A percentile compares a stretch with the other conserved stretches of the same genome.
phyloP scores from a whole-genome alignment of 2,888 invertebrate genomes.

The Alentia gelatinosa region DNA sequence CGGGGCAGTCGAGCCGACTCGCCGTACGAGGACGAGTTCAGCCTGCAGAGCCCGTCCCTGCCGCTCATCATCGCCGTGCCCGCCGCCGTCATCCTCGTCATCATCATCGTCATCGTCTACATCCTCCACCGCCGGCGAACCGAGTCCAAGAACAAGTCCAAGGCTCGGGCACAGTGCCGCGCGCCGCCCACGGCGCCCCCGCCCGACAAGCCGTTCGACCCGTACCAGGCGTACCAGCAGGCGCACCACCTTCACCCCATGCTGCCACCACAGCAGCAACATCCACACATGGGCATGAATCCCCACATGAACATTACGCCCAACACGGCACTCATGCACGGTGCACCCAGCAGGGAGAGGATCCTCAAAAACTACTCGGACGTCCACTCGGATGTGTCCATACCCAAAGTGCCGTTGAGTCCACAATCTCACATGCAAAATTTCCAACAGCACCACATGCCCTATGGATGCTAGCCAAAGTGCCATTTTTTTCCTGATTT shows the following conservation, averaged over 20 bases:
- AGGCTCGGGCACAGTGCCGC: constrained; percentile 32
- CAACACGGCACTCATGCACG: neutral
- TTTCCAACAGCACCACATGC: constrained; percentile 16
- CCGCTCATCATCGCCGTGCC: constrained; percentile 76
- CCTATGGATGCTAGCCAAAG: neutral
- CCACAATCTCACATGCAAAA: constrained; percentile 46
- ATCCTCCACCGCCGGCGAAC: constrained; percentile 61
- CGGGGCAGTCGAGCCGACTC: neutral
- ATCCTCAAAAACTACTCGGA: constrained; percentile 61
- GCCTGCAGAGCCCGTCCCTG: constrained; percentile 61
- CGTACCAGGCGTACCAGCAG: constrained; percentile 30
- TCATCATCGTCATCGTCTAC: constrained; percentile 70
- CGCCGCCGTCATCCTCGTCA: constrained; percentile 70
- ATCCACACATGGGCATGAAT: constrained; percentile 5
- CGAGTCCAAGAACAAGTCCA: constrained; percentile 25
- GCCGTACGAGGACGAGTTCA: neutral
- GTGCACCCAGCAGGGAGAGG: constrained; percentile 53
- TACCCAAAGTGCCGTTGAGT: constrained; percentile 18
- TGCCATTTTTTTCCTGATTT: neutral
- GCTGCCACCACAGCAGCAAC: constrained; percentile 16
- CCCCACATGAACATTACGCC: neutral
- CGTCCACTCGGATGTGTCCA: constrained; percentile 58
- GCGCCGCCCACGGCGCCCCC: constrained; percentile 50
- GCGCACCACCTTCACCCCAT: constrained; percentile 41
- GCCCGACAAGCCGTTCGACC: constrained; percentile 50